Percentiles rank a stretch among this genome's conserved stretches.
Conservation (phyloP, 2,113 vertebrate genomes). For the Melanerpes formicivorus region DNA sequence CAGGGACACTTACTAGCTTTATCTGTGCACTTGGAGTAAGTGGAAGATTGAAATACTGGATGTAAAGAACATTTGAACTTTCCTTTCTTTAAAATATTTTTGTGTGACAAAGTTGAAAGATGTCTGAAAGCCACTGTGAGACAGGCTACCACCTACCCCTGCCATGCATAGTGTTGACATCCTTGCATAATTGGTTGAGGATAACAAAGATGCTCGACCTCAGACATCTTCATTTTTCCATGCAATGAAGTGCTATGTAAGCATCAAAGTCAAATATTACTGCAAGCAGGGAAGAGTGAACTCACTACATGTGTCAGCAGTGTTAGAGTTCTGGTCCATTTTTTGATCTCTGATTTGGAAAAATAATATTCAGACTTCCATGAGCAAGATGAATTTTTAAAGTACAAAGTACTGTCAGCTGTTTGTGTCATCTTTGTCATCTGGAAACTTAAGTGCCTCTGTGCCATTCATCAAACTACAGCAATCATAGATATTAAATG, state of each 20-base stretch:
- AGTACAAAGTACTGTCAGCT: neutral
- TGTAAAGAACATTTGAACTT: neutral
- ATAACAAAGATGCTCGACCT: neutral
- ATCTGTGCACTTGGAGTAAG: neutral
- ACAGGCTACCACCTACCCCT: neutral
- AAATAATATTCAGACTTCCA: neutral
- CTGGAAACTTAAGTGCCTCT: neutral
- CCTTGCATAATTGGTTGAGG: neutral
- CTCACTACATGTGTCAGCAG: accelerated
- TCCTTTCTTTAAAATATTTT: neutral
- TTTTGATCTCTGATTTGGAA: neutral
- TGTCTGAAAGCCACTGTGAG: neutral
- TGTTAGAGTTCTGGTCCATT: neutral
- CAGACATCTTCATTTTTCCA: neutral
- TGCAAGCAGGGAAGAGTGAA: neutral
- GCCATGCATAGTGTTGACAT: neutral
- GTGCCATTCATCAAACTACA: neutral
- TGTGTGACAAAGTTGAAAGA: neutral
- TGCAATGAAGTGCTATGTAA: neutral
- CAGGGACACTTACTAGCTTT: neutral
- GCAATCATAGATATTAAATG: neutral
- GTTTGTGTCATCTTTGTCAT: neutral
- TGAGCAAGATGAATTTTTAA: neutral
- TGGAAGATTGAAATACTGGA: neutral
- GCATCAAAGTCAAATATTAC: neutral